phyloP scores from a whole-genome alignment of 1,140 invertebrate species.

The Drosophila subobscura region DNA sequence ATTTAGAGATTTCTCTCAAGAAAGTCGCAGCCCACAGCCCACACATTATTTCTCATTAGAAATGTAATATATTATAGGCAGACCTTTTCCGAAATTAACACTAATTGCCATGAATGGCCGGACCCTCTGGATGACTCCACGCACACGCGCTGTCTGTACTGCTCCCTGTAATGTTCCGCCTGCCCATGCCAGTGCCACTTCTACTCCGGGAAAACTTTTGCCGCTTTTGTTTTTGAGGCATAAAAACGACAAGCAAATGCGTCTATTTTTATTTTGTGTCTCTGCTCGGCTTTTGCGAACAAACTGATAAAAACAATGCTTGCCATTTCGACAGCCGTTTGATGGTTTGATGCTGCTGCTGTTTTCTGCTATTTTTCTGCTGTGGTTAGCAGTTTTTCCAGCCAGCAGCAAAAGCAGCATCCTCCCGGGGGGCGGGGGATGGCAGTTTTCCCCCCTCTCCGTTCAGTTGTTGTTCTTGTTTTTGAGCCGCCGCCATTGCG shows the following conservation, averaged over 20 bases:
- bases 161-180: background rate
- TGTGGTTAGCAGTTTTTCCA: conserved; percentile 54
- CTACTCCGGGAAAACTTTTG: conserved; percentile 15
- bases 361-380: conserved; percentile 23
- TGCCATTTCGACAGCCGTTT: conserved; percentile 61
- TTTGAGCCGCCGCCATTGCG: conserved; percentile 50
- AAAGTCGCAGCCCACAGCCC: background rate
- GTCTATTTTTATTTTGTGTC: conserved; percentile 9
- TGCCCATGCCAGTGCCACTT: background rate
- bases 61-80: conserved; percentile 24
- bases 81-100: conserved; percentile 20
- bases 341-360: conserved; percentile 30
- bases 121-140: background rate
- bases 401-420: background rate
- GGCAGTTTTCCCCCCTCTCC: background rate
- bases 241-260: background rate
- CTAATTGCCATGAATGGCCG: conserved; percentile 27
- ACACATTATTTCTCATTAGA: too few relatives aligned
- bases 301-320: conserved; percentile 51
- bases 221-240: background rate
- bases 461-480: conserved; percentile 35
- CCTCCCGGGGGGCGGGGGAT: background rate
- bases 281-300: conserved; percentile 20
- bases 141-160: background rate
- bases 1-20: too few relatives aligned